Conservation (phyloP, 2,888 invertebrate species). For the Masnerella sp. region DNA sequence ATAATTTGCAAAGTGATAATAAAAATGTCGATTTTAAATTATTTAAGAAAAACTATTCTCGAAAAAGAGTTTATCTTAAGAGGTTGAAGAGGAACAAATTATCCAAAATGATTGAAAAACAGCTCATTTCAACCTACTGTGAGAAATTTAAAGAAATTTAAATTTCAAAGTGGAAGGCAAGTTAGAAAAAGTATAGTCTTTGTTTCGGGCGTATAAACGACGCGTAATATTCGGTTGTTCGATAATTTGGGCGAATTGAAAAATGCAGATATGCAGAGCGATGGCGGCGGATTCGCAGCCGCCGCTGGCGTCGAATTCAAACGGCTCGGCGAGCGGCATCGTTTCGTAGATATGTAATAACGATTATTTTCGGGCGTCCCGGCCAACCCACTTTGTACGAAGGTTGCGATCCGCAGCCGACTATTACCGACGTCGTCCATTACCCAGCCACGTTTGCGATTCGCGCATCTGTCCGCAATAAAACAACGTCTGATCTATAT, state of each 20-base stretch:
- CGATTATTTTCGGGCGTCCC: constrained; percentile 58
- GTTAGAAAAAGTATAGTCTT: too few species aligned
- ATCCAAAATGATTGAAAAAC: too few species aligned
- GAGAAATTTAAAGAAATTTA: too few species aligned
- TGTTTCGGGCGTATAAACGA: too few species aligned
- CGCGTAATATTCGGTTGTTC: constrained; percentile 4
- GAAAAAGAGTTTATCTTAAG: too few species aligned
- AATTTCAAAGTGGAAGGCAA: too few species aligned
- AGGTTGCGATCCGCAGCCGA: constrained; percentile 28
- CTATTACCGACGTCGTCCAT: constrained; percentile 47
- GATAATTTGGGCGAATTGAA: constrained; percentile 36
- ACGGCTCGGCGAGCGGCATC: constrained; percentile 24
- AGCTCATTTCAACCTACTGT: too few species aligned
- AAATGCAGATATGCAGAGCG: constrained; percentile 30
- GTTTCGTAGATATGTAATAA: constrained; percentile 56
- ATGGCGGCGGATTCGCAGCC: constrained; percentile 17
- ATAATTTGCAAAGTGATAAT: too few species aligned
- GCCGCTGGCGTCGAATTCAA: constrained; percentile 46
- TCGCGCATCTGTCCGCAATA: constrained; percentile 49
- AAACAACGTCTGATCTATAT: constrained; percentile 52
- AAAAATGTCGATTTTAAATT: too few species aligned
- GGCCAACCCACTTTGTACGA: constrained; percentile 37
- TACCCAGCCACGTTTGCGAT: constrained; percentile 34
- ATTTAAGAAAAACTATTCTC: too few species aligned
- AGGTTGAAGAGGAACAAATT: too few species aligned